Conservation (phyloP, 2,797 vertebrate species). For the Halcyon smyrnensis region DNA sequence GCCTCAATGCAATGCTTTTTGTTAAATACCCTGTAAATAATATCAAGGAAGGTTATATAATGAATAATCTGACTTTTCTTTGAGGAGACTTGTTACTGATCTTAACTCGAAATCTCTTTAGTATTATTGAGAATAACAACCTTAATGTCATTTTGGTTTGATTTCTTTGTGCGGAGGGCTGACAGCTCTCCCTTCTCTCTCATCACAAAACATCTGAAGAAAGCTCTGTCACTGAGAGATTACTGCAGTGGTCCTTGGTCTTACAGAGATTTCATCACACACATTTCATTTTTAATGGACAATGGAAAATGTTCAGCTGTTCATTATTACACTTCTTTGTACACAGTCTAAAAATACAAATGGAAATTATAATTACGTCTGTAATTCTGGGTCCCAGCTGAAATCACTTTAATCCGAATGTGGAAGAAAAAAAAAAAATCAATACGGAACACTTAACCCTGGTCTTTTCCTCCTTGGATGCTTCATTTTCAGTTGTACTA, state of each 20-base stretch:
- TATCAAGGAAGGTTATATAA: conserved; percentile 20
- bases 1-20: conserved; percentile 16
- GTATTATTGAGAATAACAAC: conserved; percentile 50
- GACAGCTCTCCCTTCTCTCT: conserved; percentile 59
- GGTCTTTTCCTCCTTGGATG: not conserved
- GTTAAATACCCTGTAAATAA: conserved; percentile 37
- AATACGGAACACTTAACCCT: conserved; percentile 30
- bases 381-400: conserved; percentile 53
- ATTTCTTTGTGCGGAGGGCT: conserved; percentile 56
- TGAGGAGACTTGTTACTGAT: conserved; percentile 20
- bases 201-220: conserved; percentile 32
- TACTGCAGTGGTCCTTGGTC: conserved; percentile 52
- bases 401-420: conserved; percentile 59
- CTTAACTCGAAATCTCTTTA: conserved; percentile 42
- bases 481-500: conserved; percentile 6
- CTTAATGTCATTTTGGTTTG: conserved; percentile 63
- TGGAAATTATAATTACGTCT: conserved; percentile 58
- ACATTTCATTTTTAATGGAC: conserved; percentile 44
- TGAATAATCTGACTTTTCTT: conserved; percentile 6
- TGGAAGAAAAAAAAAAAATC: not conserved
- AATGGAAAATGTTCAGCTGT: conserved; percentile 63
- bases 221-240: conserved; percentile 53
- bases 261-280: conserved; percentile 50
- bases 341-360: conserved; percentile 61
- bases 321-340: conserved; percentile 62